These are phyloP conservation scores for Ennomos fuscantarius DNA, from an alignment of 2,888 invertebrate species.

Conservation along the genomic window DNA sequence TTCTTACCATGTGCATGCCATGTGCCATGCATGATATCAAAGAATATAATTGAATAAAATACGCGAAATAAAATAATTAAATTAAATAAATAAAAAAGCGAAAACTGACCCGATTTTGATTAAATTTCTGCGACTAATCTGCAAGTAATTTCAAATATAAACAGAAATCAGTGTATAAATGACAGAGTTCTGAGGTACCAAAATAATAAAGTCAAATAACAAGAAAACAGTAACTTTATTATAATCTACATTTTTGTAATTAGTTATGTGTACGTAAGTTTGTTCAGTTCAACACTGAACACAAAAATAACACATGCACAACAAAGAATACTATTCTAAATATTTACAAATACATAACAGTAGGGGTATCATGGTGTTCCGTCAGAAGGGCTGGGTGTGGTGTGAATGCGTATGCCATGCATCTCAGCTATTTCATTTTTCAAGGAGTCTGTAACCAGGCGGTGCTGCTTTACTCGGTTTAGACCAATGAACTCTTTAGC, in stretches of 20 bases:
- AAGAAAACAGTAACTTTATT: background rate
- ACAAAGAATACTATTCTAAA: conserved; percentile 2
- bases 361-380: conserved; percentile 30
- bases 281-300: conserved; percentile 5
- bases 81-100: too few species aligned
- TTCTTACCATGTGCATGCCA: too few species aligned
- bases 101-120: too few species aligned
- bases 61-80: too few species aligned
- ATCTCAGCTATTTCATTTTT: conserved; percentile 92
- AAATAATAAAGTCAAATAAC: background rate
- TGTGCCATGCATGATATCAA: too few species aligned
- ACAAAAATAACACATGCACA: background rate
- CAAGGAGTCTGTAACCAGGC: conserved; percentile 89
- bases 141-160: too few species aligned
- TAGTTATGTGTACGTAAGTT: too few species aligned
- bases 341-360: conserved; percentile 35
- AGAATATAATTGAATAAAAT: too few species aligned
- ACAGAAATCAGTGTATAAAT: too few species aligned
- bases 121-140: too few species aligned
- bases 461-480: conserved; percentile 90
- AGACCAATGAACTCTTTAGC: conserved; percentile 89
- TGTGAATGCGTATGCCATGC: conserved; percentile 93
- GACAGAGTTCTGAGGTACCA: too few species aligned
- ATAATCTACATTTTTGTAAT: conserved; percentile 3
- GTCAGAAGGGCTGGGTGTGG: conserved; percentile 76